Percentiles rank a stretch among this genome's conserved stretches.
Evolutionary conservation across 2,113 vertebrate species (phyloP).

Genomic region (Choloepus hoffmanni): DNA sequence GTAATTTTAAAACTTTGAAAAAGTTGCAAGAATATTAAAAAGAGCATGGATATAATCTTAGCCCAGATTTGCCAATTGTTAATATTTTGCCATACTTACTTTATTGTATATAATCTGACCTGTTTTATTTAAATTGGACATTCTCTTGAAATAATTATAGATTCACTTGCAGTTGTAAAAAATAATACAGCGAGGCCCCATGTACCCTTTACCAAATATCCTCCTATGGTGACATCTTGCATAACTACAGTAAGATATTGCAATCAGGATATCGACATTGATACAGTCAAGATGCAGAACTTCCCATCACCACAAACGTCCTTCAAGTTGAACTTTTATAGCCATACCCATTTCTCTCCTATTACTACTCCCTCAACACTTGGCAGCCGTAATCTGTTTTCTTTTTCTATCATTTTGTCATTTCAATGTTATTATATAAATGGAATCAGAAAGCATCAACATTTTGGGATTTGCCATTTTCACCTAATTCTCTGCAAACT

Average conservation of each 20-base stretch:
- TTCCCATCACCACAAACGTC: background rate
- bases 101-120: too few species aligned
- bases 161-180: too few species aligned
- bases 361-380: background rate
- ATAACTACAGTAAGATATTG: background rate
- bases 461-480: background rate
- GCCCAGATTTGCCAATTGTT: too few species aligned
- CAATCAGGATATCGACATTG: background rate
- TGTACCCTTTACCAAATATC: too few species aligned
- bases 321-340: background rate
- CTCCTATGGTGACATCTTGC: too few species aligned
- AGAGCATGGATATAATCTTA: too few species aligned
- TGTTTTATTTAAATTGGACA: too few species aligned
- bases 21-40: background rate
- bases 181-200: too few species aligned
- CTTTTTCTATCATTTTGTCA: background rate
- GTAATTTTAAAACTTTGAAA: background rate
- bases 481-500: background rate
- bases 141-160: too few species aligned
- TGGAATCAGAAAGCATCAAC: background rate
- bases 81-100: too few species aligned
- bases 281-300: background rate
- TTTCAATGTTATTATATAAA: background rate
- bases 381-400: background rate
- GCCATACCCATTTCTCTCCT: too few species aligned